These are phyloP conservation scores for Sphaerodactylus townsendi DNA, from an alignment of 2,113 vertebrate genomes.

Conservation along the genomic window DNA sequence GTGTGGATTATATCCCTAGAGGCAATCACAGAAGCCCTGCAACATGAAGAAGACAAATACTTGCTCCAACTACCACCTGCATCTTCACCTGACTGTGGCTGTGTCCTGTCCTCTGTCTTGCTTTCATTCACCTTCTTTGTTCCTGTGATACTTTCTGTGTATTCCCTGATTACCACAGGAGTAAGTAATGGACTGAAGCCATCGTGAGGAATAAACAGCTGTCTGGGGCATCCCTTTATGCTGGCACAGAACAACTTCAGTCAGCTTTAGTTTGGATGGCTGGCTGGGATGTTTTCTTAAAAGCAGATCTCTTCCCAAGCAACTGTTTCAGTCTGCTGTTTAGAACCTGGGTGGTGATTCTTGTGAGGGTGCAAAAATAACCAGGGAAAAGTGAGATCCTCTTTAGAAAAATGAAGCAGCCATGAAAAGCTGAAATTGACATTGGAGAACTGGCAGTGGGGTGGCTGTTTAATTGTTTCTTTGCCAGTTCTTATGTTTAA, in stretches of 20 bases:
- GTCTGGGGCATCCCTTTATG: background rate
- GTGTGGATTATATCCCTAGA: slow-evolving; percentile 3
- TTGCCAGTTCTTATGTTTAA: too few relatives aligned
- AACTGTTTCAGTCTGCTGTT: background rate
- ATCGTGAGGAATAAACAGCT: background rate
- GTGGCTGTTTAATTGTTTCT: background rate
- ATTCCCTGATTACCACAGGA: background rate
- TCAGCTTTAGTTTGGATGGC: background rate
- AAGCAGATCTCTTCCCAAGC: background rate
- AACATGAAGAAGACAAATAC: background rate
- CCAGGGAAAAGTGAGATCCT: background rate
- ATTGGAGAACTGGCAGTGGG: background rate
- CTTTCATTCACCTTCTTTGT: background rate
- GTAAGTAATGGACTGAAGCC: background rate
- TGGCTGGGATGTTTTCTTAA: background rate
- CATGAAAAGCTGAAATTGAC: background rate
- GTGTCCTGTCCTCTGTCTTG: background rate
- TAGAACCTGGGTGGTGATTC: background rate
- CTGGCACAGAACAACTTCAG: background rate
- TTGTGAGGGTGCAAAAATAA: background rate
- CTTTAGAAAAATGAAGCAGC: background rate
- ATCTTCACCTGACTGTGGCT: background rate
- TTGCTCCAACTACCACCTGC: background rate
- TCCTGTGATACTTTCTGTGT: background rate
- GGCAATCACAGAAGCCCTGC: background rate